Conservation (phyloP, 2,888 invertebrate species). For the Andrena minutula region DNA sequence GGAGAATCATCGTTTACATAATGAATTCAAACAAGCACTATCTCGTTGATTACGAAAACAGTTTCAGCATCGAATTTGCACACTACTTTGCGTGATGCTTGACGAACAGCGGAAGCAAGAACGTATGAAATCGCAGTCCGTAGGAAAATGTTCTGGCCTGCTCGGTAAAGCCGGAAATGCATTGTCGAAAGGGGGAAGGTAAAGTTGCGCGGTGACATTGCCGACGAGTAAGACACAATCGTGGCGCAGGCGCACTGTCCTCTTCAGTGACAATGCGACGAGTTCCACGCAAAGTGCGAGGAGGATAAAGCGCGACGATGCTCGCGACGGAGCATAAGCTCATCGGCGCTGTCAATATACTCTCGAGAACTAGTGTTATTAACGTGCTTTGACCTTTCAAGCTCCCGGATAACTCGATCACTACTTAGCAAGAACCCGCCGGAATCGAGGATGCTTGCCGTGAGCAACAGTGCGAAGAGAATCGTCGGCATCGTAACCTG, state of each 20-base stretch:
- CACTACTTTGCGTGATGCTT: too few relatives aligned
- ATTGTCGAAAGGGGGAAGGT: not conserved
- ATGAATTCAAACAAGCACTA: too few relatives aligned
- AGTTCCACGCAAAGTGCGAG: not conserved
- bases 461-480: not conserved
- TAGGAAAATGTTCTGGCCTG: too few relatives aligned
- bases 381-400: conserved; percentile 27
- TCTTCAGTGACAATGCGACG: conserved; percentile 7
- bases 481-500: not conserved
- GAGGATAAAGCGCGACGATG: conserved; percentile 32
- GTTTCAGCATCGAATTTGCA: too few relatives aligned
- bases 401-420: not conserved
- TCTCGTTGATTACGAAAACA: too few relatives aligned
- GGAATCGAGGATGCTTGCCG: conserved; percentile 3
- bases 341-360: conserved; percentile 6
- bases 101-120: too few relatives aligned
- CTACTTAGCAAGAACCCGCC: not conserved
- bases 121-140: not conserved
- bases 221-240: not conserved
- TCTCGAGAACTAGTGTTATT: conserved; percentile 10
- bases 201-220: not conserved
- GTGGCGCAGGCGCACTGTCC: conserved; percentile 5
- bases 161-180: not conserved
- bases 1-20: too few relatives aligned
- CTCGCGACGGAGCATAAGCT: conserved; percentile 36